Conservation (phyloP, 2,888 invertebrate genomes). For the Macrostomum cliftonense region DNA sequence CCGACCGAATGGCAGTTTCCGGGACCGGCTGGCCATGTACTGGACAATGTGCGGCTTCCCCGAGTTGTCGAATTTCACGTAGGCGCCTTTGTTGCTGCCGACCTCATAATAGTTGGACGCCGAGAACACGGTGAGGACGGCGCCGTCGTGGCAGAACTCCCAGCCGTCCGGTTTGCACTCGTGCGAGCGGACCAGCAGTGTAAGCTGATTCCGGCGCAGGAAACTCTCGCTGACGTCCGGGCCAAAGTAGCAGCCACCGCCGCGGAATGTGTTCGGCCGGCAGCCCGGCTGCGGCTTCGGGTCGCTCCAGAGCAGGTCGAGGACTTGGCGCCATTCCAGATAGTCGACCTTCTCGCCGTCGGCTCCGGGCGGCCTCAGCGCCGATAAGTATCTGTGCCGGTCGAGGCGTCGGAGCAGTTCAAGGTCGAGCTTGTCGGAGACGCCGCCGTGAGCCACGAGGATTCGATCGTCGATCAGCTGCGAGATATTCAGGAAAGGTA, state of each 20-base stretch:
- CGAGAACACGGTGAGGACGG: constrained; percentile 82
- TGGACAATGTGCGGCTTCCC: constrained; percentile 9
- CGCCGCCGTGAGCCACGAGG: constrained; percentile 74
- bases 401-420: constrained; percentile 48
- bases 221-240: constrained; percentile 65
- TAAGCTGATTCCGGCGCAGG: constrained; percentile 55
- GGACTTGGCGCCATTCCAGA: constrained; percentile 70
- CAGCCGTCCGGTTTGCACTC: constrained; percentile 82
- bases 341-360: constrained; percentile 51
- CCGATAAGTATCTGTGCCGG: constrained; percentile 61
- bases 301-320: constrained; percentile 81
- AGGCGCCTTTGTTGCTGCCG: constrained; percentile 78
- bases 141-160: constrained; percentile 62
- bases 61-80: constrained; percentile 47
- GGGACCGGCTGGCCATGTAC: constrained; percentile 3
- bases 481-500: too few relatives aligned
- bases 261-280: constrained; percentile 48
- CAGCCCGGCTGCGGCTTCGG: constrained; percentile 44
- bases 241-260: constrained; percentile 79
- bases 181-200: constrained; percentile 64
- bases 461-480: constrained; percentile 58
- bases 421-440: constrained; percentile 68
- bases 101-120: constrained; percentile 90
- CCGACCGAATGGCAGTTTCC: constrained; percentile 18
- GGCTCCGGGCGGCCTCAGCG: constrained; percentile 53